Evolutionary conservation across 2,113 vertebrate species (phyloP).

Genomic region (Picathartes gymnocephalus): DNA sequence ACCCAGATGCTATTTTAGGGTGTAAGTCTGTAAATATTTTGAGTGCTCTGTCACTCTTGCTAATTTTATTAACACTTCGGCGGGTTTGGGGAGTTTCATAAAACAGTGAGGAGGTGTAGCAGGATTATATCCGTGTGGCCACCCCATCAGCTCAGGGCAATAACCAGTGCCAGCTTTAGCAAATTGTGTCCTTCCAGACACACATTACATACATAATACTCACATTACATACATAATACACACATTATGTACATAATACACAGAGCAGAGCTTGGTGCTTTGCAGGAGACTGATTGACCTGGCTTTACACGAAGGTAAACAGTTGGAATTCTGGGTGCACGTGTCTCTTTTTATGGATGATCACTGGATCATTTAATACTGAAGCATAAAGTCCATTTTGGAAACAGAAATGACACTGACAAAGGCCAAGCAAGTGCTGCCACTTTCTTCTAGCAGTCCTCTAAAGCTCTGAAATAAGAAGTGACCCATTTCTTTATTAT

Average conservation of each 20-base stretch:
- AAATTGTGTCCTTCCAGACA: background rate
- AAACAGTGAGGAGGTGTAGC: accelerated
- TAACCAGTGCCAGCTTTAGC: background rate
- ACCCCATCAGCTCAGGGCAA: background rate
- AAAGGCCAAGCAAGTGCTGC: background rate
- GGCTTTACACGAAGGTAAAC: background rate
- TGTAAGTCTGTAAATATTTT: background rate
- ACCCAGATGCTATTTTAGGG: background rate
- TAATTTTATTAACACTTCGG: background rate
- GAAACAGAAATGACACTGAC: background rate
- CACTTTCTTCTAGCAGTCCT: background rate
- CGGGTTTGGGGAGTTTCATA: background rate
- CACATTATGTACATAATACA: no score
- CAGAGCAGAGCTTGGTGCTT: background rate
- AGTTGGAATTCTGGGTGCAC: background rate
- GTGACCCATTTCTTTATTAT: background rate
- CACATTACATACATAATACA: accelerated
- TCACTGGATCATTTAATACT: background rate
- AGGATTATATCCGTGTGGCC: background rate
- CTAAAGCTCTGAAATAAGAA: background rate
- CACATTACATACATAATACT: no score
- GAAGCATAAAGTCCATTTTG: background rate
- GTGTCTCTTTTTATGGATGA: background rate
- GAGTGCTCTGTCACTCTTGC: background rate
- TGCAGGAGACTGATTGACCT: background rate